phyloP scores from a whole-genome alignment of 2,113 vertebrate species.

The Crotalus viridis region DNA sequence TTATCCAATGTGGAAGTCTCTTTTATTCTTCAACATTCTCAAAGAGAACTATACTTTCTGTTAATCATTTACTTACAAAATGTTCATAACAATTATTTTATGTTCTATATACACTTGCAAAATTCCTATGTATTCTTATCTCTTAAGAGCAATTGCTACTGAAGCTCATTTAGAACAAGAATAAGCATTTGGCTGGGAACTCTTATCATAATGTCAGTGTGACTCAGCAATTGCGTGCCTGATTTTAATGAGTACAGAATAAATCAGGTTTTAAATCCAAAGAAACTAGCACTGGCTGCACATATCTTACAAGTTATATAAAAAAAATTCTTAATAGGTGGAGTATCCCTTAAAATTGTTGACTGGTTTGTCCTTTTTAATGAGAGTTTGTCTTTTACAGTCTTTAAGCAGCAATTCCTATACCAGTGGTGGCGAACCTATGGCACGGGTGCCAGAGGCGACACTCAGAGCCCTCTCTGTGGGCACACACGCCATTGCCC shows the following conservation, averaged over 20 bases:
- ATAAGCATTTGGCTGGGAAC: constrained; percentile 35
- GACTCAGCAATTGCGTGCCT: constrained; percentile 65
- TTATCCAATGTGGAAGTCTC: neutral
- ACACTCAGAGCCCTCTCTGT: too few species aligned
- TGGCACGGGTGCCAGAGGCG: too few species aligned
- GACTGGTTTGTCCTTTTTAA: neutral
- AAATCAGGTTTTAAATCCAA: neutral
- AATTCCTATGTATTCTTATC: constrained; percentile 15
- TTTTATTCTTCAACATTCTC: neutral
- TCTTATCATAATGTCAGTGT: constrained; percentile 33
- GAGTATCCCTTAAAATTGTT: neutral
- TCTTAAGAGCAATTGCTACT: constrained; percentile 14
- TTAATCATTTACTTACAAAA: neutral
- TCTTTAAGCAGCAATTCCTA: neutral
- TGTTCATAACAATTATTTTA: constrained; percentile 4
- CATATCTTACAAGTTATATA: neutral
- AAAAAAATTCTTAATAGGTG: constrained; percentile 3
- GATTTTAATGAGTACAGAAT: constrained; percentile 22
- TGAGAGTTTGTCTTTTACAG: neutral
- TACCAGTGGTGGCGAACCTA: too few species aligned
- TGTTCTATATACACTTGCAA: neutral
- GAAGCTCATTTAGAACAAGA: constrained; percentile 48
- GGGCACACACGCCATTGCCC: too few species aligned
- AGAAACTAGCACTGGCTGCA: constrained; percentile 15
- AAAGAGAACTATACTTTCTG: neutral